Evolutionary conservation across 2,797 vertebrate species (phyloP), one percentile per base, ranked within the genome.

Genomic region (Xerus rutilus): DNA sequence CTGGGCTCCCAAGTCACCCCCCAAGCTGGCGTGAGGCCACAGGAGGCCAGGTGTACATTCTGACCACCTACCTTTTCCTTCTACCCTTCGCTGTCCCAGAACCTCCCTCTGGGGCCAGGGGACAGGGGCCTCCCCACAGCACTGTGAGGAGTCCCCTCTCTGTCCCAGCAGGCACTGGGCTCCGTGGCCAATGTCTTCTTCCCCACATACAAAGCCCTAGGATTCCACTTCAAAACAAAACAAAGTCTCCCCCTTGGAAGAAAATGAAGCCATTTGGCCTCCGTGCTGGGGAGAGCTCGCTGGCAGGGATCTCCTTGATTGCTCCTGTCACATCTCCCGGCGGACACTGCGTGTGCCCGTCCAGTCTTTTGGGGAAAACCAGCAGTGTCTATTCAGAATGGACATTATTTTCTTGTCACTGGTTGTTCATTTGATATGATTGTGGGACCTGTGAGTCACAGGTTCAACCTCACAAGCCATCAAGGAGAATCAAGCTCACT

Each of bases 401-500:
- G 49, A 77, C 49, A 43, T 14, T 3, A 5, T 32, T 2, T 5
- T 45, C 73, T 62, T 7, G 43, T 59, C 23, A 30, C 15, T 14
- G 15, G 57, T 1, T 0, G 3, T 45, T 32, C 57, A 25, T 30
- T 3, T 28, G 23, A 9, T 5, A 17, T 6, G 45, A n/a, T 4
- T 2, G 57, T 30, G 23, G 59, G 25, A 12, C 39, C 57, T 25
- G 21, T 15, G 11, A 67, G 65, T n/a, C 65, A 49, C 3, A 6
- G 65, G 43, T 52, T 59, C 14, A 7, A 28, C 15, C 3, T 21
- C 28, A 21, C 8, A 87, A 10, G 43, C 30, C 57, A 7, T 15
- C n/a, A 1, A 65, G 73, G 59, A 59, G 32, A 52, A 15, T 23
- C 54, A 54, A 25, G 12, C 35, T 28, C 62, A n/a, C 7, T 12